Evolutionary conservation across 2,797 vertebrate genomes (phyloP), one percentile per base, ranked within the genome.

Genomic region (Mastacembelus armatus): DNA sequence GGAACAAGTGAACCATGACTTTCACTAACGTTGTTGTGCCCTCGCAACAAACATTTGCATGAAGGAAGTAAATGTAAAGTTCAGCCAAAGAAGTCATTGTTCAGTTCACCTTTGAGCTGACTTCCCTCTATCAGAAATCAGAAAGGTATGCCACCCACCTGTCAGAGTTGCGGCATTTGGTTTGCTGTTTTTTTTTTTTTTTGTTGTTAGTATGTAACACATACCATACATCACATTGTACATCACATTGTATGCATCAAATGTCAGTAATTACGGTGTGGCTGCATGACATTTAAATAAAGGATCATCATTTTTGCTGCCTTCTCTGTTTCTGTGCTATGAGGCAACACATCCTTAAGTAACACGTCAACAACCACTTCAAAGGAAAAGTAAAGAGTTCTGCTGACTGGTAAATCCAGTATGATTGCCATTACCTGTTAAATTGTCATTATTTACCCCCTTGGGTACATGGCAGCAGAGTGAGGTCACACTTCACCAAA

Each of bases 331-430:
- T 5, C 10, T 22, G 21, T 26, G 42, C 47, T 11, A 7, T 40
- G 35, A 71, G 29, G 44, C 16, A 74, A 78, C 58, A 51, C n/a
- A n/a, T n/a, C n/a, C 26, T 56, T 45, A 40, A 38, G 56, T 44
- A 69, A 61, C 47, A 81, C 43, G 63, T 59, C 29, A 63, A 39
- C 48, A 74, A 83, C 70, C 80, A 88, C 81, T 72, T 84, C 76
- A 85, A 77, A 80, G 66, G 27, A 54, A 61, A 51, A 43, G 39
- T 40, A 42, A 36, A 77, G 30, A 39, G 40, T 56, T 60, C 51
- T 39, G 61, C 32, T 58, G 57, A 77, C 68, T 64, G 57, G 57
- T 36, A 66, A 59, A 74, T 79, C 56, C 48, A 63, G 55, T 50
- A 40, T 61, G 45, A 81, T 77, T 66, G 72, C 8, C 21, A 32